Evolutionary conservation across 2,797 vertebrate genomes (phyloP), one percentile per base, ranked within the genome.

Genomic region (Mycteria americana): DNA sequence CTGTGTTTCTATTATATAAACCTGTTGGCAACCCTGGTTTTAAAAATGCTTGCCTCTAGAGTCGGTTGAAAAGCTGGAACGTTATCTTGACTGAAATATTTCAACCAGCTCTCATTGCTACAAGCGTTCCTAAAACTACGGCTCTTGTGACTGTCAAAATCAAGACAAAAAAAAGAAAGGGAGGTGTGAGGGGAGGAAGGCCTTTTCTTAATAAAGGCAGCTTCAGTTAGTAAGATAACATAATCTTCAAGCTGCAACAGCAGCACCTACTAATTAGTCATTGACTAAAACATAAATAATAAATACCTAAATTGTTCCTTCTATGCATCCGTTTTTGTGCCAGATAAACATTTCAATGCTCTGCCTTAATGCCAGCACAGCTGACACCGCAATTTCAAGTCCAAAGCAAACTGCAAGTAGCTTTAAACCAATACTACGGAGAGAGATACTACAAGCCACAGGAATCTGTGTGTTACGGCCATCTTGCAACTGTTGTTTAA

Each of bases 251-350:
- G 99, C 99, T 99, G 99, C 99, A 98, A 98, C 99, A 98, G 99
- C 99, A 99, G 99, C 99, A 98, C 98, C 97, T 98, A 99, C 99
- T 99, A 98, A 99, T 99, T 99, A 99, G 99, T 99, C 99, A 99
- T 98, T 98, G 99, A 99, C 99, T 99, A 99, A 99, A 99, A 98
- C 98, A 99, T 99, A 99, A 99, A 99, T 99, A 99, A 99, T 99
- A 99, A 99, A 99, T 99, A 99, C 96, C 97, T 97, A 98, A 96
- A 95, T 98, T 97, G 97, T 97, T 98, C 98, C 97, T 98, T 98
- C 98, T 97, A 97, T 92, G 78, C 67, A 74, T 96, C 94, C 96
- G 84, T 97, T 98, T 70, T 92, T 48, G 88, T 95, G 97, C 98
- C 95, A 92, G 87, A 88, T 78, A 89, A 98, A 98, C 97, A 57